Base-by-base conservation (phyloP, 2,888 invertebrate genomes). In the Helicoverpa assulta region DNA sequence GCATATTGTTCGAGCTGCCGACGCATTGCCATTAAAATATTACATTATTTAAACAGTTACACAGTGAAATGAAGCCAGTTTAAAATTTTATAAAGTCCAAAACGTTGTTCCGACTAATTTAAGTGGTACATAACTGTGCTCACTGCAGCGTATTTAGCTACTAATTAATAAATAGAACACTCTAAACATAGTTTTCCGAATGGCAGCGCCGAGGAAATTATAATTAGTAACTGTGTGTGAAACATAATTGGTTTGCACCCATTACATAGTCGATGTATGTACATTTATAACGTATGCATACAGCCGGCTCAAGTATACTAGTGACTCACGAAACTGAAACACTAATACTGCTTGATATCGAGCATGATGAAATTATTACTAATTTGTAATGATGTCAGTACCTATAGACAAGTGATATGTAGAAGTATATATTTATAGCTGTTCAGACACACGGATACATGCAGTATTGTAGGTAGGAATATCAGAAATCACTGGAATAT, bases 121-220 rank as follows among this genome's bases (percentile, higher is more conserved):
- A 85, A 84, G 82, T 70, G 80, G 76, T 81, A 81, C 73, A 73
- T 82, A 88, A 86, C 88, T 82, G 86, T 85, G 87, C 75, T 88
- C 86, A 86, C 84, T 85, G 88, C 88, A 88, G 86, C 88, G 87
- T 88, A 86, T 87, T 89, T 85, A 86, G 81, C 86, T 77, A 77
- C 88, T 90, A 90, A 91, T 92, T 91, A 90, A 86, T 90, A 89
- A 91, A 91, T 89, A 87, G 89, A 90, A 88, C 89, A 90, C 83
- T 85, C 89, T 89, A 90, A 90, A 90, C 89, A 90, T 90, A 91
- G 86, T 90, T 89, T 90, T 90, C 89, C 88, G 88, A 88, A 89
- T 88, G 88, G 90, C 83, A 82, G 89, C 86, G 79, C 85, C 79
- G 88, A 89, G 90, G 90, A 91, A 92, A 91, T 92, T 91, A 91